Conservation (phyloP, 2,797 vertebrate species). For the Chaunax sp. region DNA sequence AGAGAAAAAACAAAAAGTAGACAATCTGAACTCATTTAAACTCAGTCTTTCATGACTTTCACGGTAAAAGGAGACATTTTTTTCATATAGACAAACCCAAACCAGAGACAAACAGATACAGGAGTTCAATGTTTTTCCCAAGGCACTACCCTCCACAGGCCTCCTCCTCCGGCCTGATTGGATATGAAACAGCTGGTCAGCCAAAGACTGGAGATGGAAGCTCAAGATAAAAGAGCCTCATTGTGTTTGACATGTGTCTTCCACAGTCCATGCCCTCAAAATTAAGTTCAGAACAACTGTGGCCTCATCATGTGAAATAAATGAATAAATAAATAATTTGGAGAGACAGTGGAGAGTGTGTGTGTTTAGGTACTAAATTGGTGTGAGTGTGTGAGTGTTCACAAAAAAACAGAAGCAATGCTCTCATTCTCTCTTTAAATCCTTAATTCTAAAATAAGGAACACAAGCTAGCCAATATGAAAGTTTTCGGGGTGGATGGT, state of each 20-base stretch:
- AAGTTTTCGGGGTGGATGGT: constrained; percentile 60
- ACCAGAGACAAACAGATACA: background rate
- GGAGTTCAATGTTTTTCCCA: background rate
- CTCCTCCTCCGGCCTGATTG: constrained; percentile 23
- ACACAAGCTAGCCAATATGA: constrained; percentile 68
- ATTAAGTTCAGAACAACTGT: constrained; percentile 76
- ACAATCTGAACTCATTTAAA: no score
- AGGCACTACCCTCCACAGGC: constrained; percentile 6
- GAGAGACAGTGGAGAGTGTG: constrained; percentile 45
- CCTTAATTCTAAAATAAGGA: constrained; percentile 80
- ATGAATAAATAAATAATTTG: constrained; percentile 38
- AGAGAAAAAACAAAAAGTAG: background rate
- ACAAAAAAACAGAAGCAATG: constrained; percentile 16
- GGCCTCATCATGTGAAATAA: constrained; percentile 74
- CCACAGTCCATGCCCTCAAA: constrained; percentile 66
- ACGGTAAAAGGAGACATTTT: background rate
- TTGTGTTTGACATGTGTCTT: constrained; percentile 74
- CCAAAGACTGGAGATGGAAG: constrained; percentile 35
- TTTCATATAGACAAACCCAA: background rate
- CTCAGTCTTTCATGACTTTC: background rate
- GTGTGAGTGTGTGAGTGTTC: constrained; percentile 18
- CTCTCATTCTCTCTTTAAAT: constrained; percentile 71
- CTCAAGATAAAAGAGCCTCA: constrained; percentile 67
- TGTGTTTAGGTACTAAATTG: constrained; percentile 30
- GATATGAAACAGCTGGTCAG: constrained; percentile 45